Percentiles rank a stretch among this genome's conserved stretches.
These are phyloP conservation scores for Agrotis puta DNA, from an alignment of 2,888 invertebrate species.

Conservation along the genomic window DNA sequence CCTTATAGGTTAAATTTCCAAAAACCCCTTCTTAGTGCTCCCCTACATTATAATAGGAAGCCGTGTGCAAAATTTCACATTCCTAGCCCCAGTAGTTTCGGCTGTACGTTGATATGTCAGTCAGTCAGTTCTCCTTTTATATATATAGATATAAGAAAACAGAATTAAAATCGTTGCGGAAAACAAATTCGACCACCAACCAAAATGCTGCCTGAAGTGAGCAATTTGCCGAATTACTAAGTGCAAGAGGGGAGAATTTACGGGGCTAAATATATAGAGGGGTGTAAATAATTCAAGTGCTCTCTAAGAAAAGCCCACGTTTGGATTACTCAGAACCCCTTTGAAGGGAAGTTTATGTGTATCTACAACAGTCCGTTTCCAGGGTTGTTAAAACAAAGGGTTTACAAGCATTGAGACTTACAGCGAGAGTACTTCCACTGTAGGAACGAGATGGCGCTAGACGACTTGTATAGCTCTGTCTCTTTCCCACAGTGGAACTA, in stretches of 20 bases:
- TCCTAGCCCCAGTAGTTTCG: too few relatives aligned
- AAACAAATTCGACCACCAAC: not conserved
- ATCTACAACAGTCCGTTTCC: not conserved
- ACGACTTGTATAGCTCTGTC: too few relatives aligned
- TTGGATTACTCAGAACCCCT: constrained; percentile 18
- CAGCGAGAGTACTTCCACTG: too few relatives aligned
- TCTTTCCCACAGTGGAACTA: too few relatives aligned
- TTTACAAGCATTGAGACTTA: too few relatives aligned
- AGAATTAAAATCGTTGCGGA: not conserved
- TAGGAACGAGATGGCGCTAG: too few relatives aligned
- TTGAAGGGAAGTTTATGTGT: not conserved
- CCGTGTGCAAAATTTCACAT: too few relatives aligned
- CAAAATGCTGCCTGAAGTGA: not conserved
- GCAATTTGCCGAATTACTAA: constrained; percentile 28
- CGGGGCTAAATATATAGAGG: constrained; percentile 21
- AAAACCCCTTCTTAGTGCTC: too few relatives aligned
- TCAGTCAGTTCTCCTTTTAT: too few relatives aligned
- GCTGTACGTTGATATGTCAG: too few relatives aligned
- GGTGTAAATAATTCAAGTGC: constrained; percentile 53
- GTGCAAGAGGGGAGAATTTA: constrained; percentile 34
- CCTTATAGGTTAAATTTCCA: too few relatives aligned
- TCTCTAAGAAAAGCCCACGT: constrained; percentile 10
- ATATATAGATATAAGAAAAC: constrained; percentile 2
- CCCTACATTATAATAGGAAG: too few relatives aligned
- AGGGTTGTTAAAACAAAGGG: not conserved